Base-by-base conservation (phyloP, 1,140 invertebrate species). In the Pollicipes pollicipes region DNA sequence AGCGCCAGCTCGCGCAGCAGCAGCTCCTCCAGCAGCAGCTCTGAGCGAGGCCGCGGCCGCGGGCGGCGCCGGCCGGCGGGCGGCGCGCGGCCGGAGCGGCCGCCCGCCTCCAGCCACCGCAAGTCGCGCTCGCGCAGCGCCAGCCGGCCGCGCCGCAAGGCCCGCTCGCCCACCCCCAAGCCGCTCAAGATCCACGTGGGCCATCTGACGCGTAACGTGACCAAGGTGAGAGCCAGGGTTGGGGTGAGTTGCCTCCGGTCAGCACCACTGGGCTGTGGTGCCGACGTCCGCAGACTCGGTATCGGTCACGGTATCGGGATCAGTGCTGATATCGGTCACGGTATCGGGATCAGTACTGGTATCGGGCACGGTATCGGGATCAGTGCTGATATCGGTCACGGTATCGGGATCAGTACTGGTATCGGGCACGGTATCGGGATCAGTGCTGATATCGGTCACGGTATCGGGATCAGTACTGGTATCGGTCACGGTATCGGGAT, bases 131-230 rank as follows among this genome's bases (percentile, higher is more conserved):
- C 64, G 3, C 64, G 64, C 10, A 28, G 24, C 3, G 24, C 24
- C 64, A 28, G 27, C 27, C 10, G 24, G 28, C 64, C 27, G 6
- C 84, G 86, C 75, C 81, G 85, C 1, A 86, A 90, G 24, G 88
- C 90, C 76, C 84, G 90, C 67, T 92, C 91, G 3, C 90, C 91
- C 0, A 89, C 90, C 45, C 90, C 91, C 1, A 85, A 89, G 68
- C 90, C 91, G 0, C 88, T 88, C 26, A 91, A 96, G 78, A 95
- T 97, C 76, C 93, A 97, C 78, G 88, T 98, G 73, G 93, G 93
- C 0, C 86, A 90, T 29, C 79, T 98, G 32, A 96, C 94, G 0
- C 82, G 93, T 31, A 98, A 97, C 80, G 90, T 98, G 0, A 93
- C 88, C 69, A 89, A 89, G 58, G 70, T 66, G 21, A 66, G 27